Base-by-base conservation (phyloP, 1,140 invertebrate species). In the Harlomillsia oculata region DNA sequence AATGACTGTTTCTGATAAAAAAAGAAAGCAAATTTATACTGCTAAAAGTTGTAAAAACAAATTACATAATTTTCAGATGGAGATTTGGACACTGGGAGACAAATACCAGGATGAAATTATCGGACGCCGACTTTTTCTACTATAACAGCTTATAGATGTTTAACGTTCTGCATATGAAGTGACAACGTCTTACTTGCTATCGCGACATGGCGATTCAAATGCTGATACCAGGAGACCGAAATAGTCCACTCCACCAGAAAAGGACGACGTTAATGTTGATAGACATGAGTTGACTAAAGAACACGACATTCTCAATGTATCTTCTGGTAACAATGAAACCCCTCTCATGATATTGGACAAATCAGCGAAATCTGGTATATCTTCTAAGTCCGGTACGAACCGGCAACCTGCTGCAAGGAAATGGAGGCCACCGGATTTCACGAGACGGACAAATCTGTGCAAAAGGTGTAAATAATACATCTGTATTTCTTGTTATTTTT, bases 171-270 rank as follows among this genome's bases (percentile, higher is more conserved):
- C 11, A 41, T 20, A 41, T 8, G 11, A 20, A 14, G 18, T n/a
- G 6, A 41, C 18, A 50, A 34, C 9, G 14, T 26, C 34, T 46
- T 54, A 62, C 63, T 32, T 50, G 0, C 78, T 73, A 71, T 92
- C 85, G 34, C 87, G 76, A 66, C 97, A 88, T 25, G 88, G 87
- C 2, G 87, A 81, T 4, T 87, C 79, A 74, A 99, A 99, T 5
- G 94, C 93, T 68, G 93, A 84, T 5, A 97, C 82, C 4, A 99
- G 75, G 30, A 98, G 75, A 78, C 90, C 89, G 68, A 98, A 96
- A 73, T 96, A 97, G 71, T 97, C 89, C 5, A 89, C 94, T 21
- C 88, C 87, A 69, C 94, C 88, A 29, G 87, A 85, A 69, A 95
- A 92, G 69, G 92, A 93, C 14, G 83, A 80, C 20, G 82, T 80